Evolutionary conservation across 2,888 invertebrate genomes (phyloP).

Genomic region (Xanthostigma xanthostigma): DNA sequence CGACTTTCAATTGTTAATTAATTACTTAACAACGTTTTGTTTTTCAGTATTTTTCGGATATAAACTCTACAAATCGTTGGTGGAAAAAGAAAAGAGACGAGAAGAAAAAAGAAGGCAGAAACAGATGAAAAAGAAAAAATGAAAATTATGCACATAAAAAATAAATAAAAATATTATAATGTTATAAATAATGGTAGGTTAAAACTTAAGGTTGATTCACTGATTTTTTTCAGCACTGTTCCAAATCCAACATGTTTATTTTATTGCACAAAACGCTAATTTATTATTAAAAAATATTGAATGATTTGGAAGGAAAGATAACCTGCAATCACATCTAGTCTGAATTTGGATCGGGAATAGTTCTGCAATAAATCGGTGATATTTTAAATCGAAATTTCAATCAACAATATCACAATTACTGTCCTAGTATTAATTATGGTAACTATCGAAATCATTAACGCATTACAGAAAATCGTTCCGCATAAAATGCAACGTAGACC

Average conservation of each 20-base stretch:
- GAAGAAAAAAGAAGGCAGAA: constrained; percentile 72
- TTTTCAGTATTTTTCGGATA: constrained; percentile 75
- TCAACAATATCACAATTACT: no score
- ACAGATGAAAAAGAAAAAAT: constrained; percentile 68
- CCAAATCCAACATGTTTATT: neutral
- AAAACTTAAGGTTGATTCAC: neutral
- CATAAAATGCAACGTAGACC: no score
- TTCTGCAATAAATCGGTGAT: no score
- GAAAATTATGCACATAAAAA: neutral
- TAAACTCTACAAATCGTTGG: constrained; percentile 66
- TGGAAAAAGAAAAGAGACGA: constrained; percentile 56
- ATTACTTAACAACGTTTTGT: constrained; percentile 14
- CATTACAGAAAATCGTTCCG: no score
- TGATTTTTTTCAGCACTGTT: neutral
- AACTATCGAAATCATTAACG: no score
- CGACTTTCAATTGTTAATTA: no score
- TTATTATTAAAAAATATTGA: neutral
- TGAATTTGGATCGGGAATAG: no score
- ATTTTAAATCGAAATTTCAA: no score
- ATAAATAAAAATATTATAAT: neutral
- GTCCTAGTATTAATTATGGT: no score
- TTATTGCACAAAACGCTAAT: neutral
- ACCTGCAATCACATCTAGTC: no score
- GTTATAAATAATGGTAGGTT: neutral
- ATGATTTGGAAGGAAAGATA: neutral